Evolutionary conservation across 2,113 vertebrate genomes (phyloP), one percentile per base, ranked within the genome.

Genomic region (Thunnus thynnus): DNA sequence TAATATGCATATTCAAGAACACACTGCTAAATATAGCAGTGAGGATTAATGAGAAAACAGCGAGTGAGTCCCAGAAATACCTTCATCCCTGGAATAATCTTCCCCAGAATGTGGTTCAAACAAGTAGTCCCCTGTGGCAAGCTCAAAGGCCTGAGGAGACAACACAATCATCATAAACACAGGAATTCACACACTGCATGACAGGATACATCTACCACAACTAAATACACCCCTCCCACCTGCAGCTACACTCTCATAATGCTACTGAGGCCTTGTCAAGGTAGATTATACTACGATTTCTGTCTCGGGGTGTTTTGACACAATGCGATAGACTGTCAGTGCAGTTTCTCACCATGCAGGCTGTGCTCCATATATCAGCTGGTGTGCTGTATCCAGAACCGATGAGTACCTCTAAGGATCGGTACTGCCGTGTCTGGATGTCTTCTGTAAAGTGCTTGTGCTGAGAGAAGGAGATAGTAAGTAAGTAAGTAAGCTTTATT

Each of bases 391-490:
- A 99, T 12, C 98, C 97, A 0, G 97, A 92, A 0, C 98, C 98
- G 64, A 99, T 97, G 52, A 99, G 90, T 48, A 99, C 98, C 90
- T 99, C 98, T 90, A 99, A 82, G 62, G 98, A 99, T 0, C 98
- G 95, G 86, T 99, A 99, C 88, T 99, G 98, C 32, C 98, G 94
- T 0, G 98, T 99, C 94, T 99, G 98, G 91, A 99, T 99, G 91
- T 99, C 97, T 86, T 99, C 98, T 2, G 97, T 99, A 93, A 99
- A 99, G 94, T 99, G 98, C 90, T 99, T 99, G 93, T 99, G 96
- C 97, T 99, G 62, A 72, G 48, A 78, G 0, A 41, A 22, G 60
- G 52, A 47, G 3, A 61, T 1, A 52, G 4, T 10, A 13, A 61
- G 30, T 8, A 18, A 63, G 22, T 22, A 52, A 12, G 13, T 62